Evolutionary conservation across 1,140 invertebrate species (phyloP).

Genomic region (Bombus impatiens): DNA sequence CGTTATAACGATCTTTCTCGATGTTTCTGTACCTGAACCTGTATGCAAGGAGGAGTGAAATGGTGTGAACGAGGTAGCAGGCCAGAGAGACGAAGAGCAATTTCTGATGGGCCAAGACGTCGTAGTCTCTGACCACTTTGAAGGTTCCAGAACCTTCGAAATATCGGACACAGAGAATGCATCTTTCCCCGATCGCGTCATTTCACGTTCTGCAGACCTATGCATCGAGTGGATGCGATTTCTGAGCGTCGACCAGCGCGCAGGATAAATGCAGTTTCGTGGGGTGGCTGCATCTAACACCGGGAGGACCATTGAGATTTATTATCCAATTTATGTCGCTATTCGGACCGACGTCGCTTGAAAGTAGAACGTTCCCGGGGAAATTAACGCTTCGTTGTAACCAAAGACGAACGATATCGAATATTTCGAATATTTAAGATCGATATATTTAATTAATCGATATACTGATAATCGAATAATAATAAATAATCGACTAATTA

Average conservation of each 20-base stretch:
- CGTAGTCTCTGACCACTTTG: slow-evolving; percentile 20
- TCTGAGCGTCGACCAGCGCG: not conserved
- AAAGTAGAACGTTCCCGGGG: slow-evolving; percentile 7
- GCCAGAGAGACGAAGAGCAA: not conserved
- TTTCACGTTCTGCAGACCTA: slow-evolving; percentile 13
- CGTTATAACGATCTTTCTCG: slow-evolving; percentile 59
- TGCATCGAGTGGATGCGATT: slow-evolving; percentile 35
- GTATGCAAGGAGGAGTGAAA: not conserved
- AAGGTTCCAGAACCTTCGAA: slow-evolving; percentile 6
- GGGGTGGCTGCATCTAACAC: not conserved
- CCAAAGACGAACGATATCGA: not conserved
- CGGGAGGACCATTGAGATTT: slow-evolving; percentile 13
- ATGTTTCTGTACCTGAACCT: not conserved
- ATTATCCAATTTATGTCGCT: slow-evolving; percentile 51
- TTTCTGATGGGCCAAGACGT: slow-evolving; percentile 44
- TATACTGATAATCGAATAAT: too few relatives aligned
- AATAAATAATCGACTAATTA: too few relatives aligned
- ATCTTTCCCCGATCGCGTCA: not conserved
- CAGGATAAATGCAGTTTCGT: slow-evolving; percentile 22
- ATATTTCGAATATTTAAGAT: not conserved
- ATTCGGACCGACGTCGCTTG: slow-evolving; percentile 14
- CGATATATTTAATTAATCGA: too few relatives aligned
- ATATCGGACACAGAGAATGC: slow-evolving; percentile 7
- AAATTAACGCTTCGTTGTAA: slow-evolving; percentile 24
- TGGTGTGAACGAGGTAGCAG: not conserved